These are phyloP conservation scores for Apotomis capreana DNA, from an alignment of 2,888 invertebrate species.

Conservation along the genomic window DNA sequence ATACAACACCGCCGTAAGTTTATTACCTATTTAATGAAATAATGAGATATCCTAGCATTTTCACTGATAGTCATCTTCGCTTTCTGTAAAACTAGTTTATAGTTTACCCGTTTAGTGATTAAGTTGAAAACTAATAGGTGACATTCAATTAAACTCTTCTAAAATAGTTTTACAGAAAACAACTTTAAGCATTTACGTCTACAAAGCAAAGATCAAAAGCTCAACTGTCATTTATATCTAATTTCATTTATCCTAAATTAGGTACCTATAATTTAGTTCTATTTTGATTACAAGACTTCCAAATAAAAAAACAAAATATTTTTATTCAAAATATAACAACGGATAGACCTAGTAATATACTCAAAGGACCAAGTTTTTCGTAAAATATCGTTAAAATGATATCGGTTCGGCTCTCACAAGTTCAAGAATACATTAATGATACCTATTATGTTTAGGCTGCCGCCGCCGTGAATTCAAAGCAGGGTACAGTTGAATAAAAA, in stretches of 20 bases:
- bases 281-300: conserved; percentile 61
- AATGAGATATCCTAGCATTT: conserved; percentile 60
- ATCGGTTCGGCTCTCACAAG: conserved; percentile 21
- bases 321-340: conserved; percentile 30
- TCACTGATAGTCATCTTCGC: conserved; percentile 52
- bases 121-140: conserved; percentile 38
- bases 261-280: conserved; percentile 66
- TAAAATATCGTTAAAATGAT: neutral
- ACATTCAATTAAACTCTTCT: conserved; percentile 38
- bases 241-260: conserved; percentile 70
- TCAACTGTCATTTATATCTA: conserved; percentile 71
- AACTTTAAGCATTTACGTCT: conserved; percentile 66
- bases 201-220: conserved; percentile 74
- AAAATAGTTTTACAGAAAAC: conserved; percentile 65
- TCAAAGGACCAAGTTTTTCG: conserved; percentile 5
- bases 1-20: conserved; percentile 78
- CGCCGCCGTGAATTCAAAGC: conserved; percentile 26
- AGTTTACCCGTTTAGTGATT: conserved; percentile 43
- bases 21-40: conserved; percentile 58
- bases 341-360: conserved; percentile 5
- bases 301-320: conserved; percentile 30
- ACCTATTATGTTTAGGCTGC: conserved; percentile 8
- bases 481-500: conserved; percentile 65
- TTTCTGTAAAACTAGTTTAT: conserved; percentile 61
- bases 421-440: conserved; percentile 16